Evolutionary conservation across 2,888 invertebrate species (phyloP), one percentile per base, ranked within the genome.

Genomic region (Drosophila anomelani): DNA sequence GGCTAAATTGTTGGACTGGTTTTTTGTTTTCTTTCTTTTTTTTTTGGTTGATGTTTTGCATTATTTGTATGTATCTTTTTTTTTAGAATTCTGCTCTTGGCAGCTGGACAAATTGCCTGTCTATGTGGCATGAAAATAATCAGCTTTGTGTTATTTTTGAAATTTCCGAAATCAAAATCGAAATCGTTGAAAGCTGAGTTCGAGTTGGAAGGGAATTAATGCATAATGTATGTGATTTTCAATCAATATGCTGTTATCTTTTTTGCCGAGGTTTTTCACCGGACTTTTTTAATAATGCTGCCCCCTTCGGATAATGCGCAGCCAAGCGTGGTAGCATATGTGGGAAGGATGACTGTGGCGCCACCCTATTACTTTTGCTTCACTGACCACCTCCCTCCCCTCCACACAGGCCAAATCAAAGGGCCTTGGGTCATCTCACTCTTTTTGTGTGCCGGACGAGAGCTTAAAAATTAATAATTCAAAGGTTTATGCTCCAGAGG

Each of bases 391-490:
- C 29, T 8, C 8, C 8, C 29, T 29, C 29, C 29, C 88, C 71
- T 10, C 9, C 15, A 26, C 23, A 60, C 26, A 66, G 79, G 81
- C 79, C 68, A 84, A 88, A 84, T 88, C 87, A 88, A 86, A 81
- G 81, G 73, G 70, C 81, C 75, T 66, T 54, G 77, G 61, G 54
- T 61, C 64, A 61, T 4, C 29, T 29, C 46, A 46, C 46, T 46
- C 64, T 73, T 82, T 53, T 75, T 76, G 77, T 85, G 79, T 82
- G 55, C 57, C 54, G 57, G 47, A 54, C 54, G 53, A 38, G 51
- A 81, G 88, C 81, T 85, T 85, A 89, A 79, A 89, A 88, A 85
- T 85, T 85, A 85, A 85, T 89, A 85, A 85, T 85, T 85, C 85
- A 85, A 89, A 79, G 78, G 88, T 73, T 85, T 80, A 73, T 75